Base-by-base conservation (phyloP, 1,140 invertebrate species). In the Zaprionus vittiger region DNA sequence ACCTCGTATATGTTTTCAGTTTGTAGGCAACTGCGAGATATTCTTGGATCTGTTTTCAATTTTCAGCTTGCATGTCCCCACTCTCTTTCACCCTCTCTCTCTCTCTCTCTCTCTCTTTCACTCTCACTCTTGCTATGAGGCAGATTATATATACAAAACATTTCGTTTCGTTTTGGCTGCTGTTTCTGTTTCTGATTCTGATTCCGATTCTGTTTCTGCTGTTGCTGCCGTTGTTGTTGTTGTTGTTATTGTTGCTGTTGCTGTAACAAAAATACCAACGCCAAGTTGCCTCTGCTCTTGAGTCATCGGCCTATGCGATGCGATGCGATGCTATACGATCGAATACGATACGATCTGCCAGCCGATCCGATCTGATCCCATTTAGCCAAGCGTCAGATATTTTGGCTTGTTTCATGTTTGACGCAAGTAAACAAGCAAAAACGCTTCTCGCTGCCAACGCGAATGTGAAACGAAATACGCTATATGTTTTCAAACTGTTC, bases 211-310 rank as follows among this genome's bases (percentile, higher is more conserved):
- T 31, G 52, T 26, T 12, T 4, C 54, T 54, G 47, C 9, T 20
- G 81, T 62, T 52, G 47, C 22, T 47, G 41, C 15, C 15, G n/a
- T 17, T 74, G n/a, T 47, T 47, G 41, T 41, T 41, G 41, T 26
- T 24, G 24, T 24, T 24, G 4, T 24, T 24, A 0, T 24, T 26
- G 24, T 44, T 44, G n/a, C 15, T 44, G 79, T 66, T 78, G 81
- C 82, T 81, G 82, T 85, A 85, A 85, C 83, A 57, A 85, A 85
- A 85, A 85, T 85, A 85, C 82, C 82, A 85, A 86, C 82, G 82
- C 79, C 82, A 85, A 85, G 82, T 82, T 85, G 81, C 62, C 55
- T 54, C 37, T 83, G 75, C 79, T 81, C 83, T 86, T 85, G 83
- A 85, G 83, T 85, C 83, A 85, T 85, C 83, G 76, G 80, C 83